Evolutionary conservation across 2,888 invertebrate genomes (phyloP).

Genomic region (Scaptomyza polygonia): DNA sequence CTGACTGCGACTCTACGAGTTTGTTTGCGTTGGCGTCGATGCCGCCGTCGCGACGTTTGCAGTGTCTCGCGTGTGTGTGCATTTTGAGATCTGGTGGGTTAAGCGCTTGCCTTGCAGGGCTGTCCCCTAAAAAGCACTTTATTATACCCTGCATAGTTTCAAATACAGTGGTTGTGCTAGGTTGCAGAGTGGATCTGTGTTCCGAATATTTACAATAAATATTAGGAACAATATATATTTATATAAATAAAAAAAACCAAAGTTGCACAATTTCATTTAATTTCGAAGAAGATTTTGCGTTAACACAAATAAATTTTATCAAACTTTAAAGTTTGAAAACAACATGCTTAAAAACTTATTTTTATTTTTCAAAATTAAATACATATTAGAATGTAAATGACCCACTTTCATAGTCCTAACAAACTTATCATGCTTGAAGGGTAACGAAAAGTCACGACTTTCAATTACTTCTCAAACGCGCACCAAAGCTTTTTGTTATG

Average conservation of each 20-base stretch:
- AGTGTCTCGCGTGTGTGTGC: conserved; percentile 25
- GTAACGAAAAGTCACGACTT: conserved; percentile 15
- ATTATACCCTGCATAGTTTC: conserved; percentile 15
- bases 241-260: no score
- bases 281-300: no score
- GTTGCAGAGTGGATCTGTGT: no score
- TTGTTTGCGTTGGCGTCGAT: conserved; percentile 20
- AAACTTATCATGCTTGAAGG: conserved; percentile 1
- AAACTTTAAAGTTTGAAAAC: no score
- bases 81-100: conserved; percentile 26
- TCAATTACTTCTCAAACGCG: not conserved
- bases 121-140: conserved; percentile 32
- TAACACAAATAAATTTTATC: no score
- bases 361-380: no score
- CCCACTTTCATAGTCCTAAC: no score
- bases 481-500: not conserved
- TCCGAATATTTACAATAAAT: no score
- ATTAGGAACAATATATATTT: no score
- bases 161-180: not conserved
- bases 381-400: no score
- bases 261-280: no score
- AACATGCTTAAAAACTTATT: no score
- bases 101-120: conserved; percentile 53
- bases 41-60: conserved; percentile 22
- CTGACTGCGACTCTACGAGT: not conserved